Base-by-base conservation (phyloP, 2,888 invertebrate species). In the Amorpha juglandis region DNA sequence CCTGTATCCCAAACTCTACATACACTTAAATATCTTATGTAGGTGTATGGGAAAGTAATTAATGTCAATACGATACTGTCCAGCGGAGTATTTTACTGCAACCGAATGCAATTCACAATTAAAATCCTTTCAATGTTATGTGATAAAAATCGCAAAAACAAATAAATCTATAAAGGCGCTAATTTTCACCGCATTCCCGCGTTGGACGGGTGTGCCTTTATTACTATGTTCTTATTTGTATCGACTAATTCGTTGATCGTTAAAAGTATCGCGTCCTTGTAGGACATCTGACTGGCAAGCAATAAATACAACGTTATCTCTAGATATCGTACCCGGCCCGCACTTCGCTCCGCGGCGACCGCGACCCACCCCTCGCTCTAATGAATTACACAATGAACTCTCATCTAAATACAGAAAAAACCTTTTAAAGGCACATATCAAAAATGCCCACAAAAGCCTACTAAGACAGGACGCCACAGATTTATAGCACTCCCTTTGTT, bases 341-440 rank as follows among this genome's bases (percentile, higher is more conserved):
- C 88, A 81, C 86, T 84, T 82, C 78, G 78, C 83, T 81, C 78
- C 80, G 82, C 84, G 78, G 83, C 88, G 87, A 88, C 90, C 89
- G 83, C 88, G 87, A 88, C 90, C 89, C 88, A 88, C 87, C 87
- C 89, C 85, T 58, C 85, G 79, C 90, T 87, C 87, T 93, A 93
- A 93, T 93, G 93, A 93, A 93, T 92, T 91, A 93, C 91, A 92
- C 93, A 92, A 92, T 92, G 92, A 93, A 91, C 87, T 90, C 93
- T 93, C 93, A 92, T 93, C 92, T 93, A 91, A 92, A 93, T 93
- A 93, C 93, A 93, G 91, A 93, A 93, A 93, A 93, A 93, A 93
- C 92, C 93, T 93, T 93, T 93, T 93, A 93, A 92, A 93, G 90
- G 92, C 93, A 93, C 93, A 93, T 91, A 92, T 93, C 93, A 93